Percentiles rank a stretch among this genome's conserved stretches.
Evolutionary conservation across 2,113 vertebrate species (phyloP).

Genomic region (Zootoca vivipara): DNA sequence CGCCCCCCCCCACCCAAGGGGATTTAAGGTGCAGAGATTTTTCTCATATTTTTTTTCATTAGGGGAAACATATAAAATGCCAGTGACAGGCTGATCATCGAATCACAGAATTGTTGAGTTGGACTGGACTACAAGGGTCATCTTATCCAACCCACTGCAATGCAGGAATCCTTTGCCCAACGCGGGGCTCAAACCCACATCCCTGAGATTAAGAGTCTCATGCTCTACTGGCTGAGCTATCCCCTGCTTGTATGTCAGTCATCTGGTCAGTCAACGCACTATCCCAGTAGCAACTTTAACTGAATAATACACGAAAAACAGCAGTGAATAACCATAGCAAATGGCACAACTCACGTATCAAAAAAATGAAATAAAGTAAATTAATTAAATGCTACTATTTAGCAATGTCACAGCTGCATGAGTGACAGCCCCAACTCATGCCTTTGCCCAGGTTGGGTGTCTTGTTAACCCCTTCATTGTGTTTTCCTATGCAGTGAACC

Average conservation of each 20-base stretch:
- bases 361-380: too few relatives aligned
- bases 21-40: background rate
- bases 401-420: background rate
- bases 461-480: background rate
- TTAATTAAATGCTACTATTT: background rate
- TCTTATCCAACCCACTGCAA: too few relatives aligned
- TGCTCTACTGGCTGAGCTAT: too few relatives aligned
- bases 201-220: too few relatives aligned
- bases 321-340: background rate
- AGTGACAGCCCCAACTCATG: background rate
- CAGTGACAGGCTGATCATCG: background rate
- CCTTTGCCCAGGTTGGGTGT: background rate
- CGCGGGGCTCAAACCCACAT: too few relatives aligned
- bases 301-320: background rate
- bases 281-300: background rate
- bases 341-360: background rate
- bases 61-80: slow-evolving; percentile 4
- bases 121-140: too few relatives aligned
- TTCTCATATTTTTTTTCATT: slow-evolving; percentile 41
- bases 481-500: background rate
- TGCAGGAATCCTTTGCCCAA: too few relatives aligned
- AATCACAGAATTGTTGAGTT: too few relatives aligned
- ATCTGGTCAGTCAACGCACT: background rate
- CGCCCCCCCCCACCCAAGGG: too few relatives aligned
- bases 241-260: background rate